phyloP scores from a whole-genome alignment of 2,797 vertebrate species.

The Parauchenoglanis ngamensis region DNA sequence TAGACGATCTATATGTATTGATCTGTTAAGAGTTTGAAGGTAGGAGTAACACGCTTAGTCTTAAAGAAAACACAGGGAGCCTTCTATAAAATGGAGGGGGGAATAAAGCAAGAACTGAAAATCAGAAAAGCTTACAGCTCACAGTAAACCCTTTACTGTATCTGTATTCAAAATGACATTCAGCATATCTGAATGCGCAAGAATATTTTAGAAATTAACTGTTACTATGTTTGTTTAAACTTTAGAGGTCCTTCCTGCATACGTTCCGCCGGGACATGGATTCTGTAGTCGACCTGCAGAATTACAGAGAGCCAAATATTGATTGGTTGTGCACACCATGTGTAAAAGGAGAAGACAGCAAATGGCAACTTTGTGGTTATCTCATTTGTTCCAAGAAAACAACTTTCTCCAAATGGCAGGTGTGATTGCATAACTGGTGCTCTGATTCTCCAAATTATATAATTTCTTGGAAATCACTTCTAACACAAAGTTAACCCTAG shows the following conservation, averaged over 20 bases:
- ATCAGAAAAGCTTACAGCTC: constrained; percentile 30
- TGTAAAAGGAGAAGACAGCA: constrained; percentile 21
- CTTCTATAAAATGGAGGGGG: constrained; percentile 61
- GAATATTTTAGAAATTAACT: neutral
- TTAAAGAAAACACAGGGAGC: constrained; percentile 50
- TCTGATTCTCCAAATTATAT: neutral
- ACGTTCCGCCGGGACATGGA: neutral
- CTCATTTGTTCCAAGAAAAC: constrained; percentile 4
- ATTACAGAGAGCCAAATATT: constrained; percentile 17
- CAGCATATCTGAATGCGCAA: neutral
- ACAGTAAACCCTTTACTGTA: neutral
- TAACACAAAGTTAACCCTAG: neutral
- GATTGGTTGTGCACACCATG: constrained; percentile 13
- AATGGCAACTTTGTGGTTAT: constrained; percentile 20
- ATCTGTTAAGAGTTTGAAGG: constrained; percentile 79
- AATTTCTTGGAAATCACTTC: neutral
- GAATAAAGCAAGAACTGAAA: neutral
- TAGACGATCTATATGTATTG: constrained; percentile 86
- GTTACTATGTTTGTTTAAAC: constrained; percentile 16
- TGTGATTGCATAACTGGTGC: neutral
- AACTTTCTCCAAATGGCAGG: neutral
- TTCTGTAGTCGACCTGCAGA: constrained; percentile 9
- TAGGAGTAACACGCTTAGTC: constrained; percentile 67
- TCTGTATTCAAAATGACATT: constrained; percentile 26
- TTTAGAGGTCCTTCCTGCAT: constrained; percentile 6